These are phyloP conservation scores for Harpalus rufipes DNA, from an alignment of 2,888 invertebrate genomes.

Conservation along the genomic window DNA sequence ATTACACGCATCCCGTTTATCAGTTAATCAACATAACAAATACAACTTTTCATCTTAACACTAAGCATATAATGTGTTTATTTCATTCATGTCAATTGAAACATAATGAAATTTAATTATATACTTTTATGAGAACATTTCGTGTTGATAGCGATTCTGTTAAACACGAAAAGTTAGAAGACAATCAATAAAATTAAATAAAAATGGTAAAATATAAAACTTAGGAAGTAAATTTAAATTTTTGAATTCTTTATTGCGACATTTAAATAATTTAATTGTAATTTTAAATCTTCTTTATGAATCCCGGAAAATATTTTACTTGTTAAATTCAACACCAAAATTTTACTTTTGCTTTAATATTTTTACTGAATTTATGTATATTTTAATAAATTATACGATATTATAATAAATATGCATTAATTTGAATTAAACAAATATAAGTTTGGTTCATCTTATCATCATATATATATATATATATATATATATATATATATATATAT, in stretches of 20 bases:
- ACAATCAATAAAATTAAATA: slow-evolving; percentile 1
- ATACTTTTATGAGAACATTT: neutral
- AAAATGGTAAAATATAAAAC: neutral
- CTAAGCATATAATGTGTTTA: neutral
- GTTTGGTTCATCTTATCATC: too few relatives aligned
- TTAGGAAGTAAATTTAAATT: neutral
- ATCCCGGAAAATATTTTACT: neutral
- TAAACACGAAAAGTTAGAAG: neutral
- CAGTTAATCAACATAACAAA: neutral
- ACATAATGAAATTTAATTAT: neutral
- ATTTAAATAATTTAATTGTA: slow-evolving; percentile 4
- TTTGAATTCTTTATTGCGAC: neutral
- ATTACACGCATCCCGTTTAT: neutral
- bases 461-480: too few relatives aligned
- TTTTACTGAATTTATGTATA: neutral
- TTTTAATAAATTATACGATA: neutral
- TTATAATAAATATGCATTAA: neutral
- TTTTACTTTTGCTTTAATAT: neutral
- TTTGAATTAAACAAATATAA: too few relatives aligned
- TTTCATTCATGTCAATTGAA: neutral
- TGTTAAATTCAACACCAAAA: neutral
- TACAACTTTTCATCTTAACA: slow-evolving; percentile 2
- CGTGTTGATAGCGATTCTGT: neutral
- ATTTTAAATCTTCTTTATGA: neutral
- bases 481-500: too few relatives aligned